Conservation (phyloP, 2,888 invertebrate species). For the Myopa testacea region DNA sequence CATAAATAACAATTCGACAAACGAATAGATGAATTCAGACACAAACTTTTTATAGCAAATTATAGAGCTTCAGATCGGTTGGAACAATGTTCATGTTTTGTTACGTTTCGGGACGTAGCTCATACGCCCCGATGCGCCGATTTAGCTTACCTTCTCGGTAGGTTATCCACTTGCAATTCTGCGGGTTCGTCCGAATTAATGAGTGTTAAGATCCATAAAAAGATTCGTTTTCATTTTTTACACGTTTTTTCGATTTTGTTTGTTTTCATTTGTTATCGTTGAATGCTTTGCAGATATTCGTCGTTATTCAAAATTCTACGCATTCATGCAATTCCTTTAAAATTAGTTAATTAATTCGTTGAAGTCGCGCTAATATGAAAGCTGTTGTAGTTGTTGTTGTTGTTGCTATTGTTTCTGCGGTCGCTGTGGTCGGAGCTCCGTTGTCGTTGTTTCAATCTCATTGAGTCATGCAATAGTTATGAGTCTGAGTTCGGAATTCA, state of each 20-base stretch:
- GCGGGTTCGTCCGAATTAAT: constrained; percentile 25
- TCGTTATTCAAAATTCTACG: constrained; percentile 29
- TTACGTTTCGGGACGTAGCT: neutral
- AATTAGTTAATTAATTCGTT: constrained; percentile 29
- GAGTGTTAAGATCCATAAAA: neutral
- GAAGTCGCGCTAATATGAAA: constrained; percentile 18
- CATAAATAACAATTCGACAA: too few relatives aligned
- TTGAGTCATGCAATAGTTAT: constrained; percentile 29
- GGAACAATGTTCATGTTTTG: too few relatives aligned
- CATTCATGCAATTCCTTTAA: neutral
- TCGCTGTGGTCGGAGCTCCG: neutral
- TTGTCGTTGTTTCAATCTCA: neutral
- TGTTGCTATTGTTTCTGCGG: constrained; percentile 2
- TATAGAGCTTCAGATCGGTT: too few relatives aligned
- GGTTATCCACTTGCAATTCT: constrained; percentile 25
- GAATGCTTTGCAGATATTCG: constrained; percentile 33
- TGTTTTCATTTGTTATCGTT: constrained; percentile 46
- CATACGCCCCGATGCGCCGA: constrained; percentile 15
- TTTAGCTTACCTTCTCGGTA: constrained; percentile 20
- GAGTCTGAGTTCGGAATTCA: constrained; percentile 1
- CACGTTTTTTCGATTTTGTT: constrained; percentile 33
- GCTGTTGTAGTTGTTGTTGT: neutral
- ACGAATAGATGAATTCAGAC: too few relatives aligned
- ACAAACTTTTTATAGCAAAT: too few relatives aligned
- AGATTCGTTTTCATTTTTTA: neutral